Percentiles rank a stretch among this genome's conserved stretches.
phyloP scores from a whole-genome alignment of 1,140 invertebrate species.

The Pseudomyrmex concolor region DNA sequence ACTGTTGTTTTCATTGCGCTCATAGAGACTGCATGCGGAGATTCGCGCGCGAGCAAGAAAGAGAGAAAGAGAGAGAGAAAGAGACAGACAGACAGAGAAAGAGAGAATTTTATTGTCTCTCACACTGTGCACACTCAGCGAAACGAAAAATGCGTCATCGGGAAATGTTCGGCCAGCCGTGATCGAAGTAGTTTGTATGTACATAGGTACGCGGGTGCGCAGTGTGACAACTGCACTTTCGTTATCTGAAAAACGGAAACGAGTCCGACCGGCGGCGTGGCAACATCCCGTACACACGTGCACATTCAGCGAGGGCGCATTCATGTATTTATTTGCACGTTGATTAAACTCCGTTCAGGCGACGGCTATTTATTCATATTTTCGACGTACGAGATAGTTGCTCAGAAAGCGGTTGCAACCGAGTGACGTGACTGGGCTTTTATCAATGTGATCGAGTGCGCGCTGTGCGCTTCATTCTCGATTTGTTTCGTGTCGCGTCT shows the following conservation, averaged over 20 bases:
- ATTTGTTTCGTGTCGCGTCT: background rate
- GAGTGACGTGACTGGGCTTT: conserved; percentile 40
- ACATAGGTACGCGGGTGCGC: conserved; percentile 3
- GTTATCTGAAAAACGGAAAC: conserved; percentile 39
- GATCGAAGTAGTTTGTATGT: conserved; percentile 26
- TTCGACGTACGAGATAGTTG: conserved; percentile 33
- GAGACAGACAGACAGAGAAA: too few species aligned
- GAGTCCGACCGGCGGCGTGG: background rate
- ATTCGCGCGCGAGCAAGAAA: too few species aligned
- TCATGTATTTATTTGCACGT: conserved; percentile 25
- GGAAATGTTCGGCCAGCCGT: conserved; percentile 26
- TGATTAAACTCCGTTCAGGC: conserved; percentile 40
- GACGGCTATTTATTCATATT: conserved; percentile 55
- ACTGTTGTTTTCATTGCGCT: background rate
- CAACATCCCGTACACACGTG: background rate
- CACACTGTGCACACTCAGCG: conserved; percentile 2
- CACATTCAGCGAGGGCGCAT: background rate
- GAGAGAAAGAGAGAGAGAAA: too few species aligned
- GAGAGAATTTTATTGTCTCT: background rate
- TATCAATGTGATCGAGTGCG: conserved; percentile 26
- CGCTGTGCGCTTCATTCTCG: background rate
- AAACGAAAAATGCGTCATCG: conserved; percentile 14
- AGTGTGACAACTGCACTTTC: conserved; percentile 13
- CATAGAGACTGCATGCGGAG: background rate
- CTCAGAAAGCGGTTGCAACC: conserved; percentile 31